A percentile compares a stretch with the other conserved stretches of the same genome.
Evolutionary conservation across 2,113 vertebrate species (phyloP).

Genomic region (Steatornis caripensis): DNA sequence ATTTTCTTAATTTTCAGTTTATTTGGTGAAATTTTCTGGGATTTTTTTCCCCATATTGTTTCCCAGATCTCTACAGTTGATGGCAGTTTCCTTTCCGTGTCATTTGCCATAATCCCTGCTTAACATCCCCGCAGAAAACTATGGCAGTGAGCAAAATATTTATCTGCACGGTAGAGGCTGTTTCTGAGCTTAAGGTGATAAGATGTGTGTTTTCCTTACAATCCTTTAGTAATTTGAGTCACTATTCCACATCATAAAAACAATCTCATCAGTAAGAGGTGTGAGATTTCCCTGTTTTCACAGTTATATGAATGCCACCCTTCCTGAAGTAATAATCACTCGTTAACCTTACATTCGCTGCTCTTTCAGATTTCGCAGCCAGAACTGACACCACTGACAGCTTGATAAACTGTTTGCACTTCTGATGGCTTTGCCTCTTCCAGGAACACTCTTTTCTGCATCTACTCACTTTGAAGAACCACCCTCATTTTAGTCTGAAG

Average conservation of each 20-base stretch:
- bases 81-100: neutral
- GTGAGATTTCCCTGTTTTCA: constrained; percentile 36
- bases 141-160: neutral
- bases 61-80: neutral
- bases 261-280: constrained; percentile 10
- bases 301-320: constrained; percentile 17
- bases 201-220: neutral
- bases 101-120: neutral
- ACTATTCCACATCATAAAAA: neutral
- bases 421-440: constrained; percentile 8
- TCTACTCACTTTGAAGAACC: neutral
- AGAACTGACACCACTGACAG: constrained; percentile 38
- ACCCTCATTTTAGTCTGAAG: neutral
- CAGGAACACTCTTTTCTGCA: neutral
- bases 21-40: neutral
- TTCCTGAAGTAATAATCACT: constrained; percentile 46
- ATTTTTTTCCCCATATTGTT: accelerated
- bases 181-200: neutral
- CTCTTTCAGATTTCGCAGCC: constrained; percentile 30
- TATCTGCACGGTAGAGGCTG: neutral
- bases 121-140: neutral
- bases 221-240: neutral
- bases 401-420: constrained; percentile 49
- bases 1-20: neutral
- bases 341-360: constrained; percentile 54